Evolutionary conservation across 2,113 vertebrate species (phyloP).

Genomic region (Syngnathus floridae): DNA sequence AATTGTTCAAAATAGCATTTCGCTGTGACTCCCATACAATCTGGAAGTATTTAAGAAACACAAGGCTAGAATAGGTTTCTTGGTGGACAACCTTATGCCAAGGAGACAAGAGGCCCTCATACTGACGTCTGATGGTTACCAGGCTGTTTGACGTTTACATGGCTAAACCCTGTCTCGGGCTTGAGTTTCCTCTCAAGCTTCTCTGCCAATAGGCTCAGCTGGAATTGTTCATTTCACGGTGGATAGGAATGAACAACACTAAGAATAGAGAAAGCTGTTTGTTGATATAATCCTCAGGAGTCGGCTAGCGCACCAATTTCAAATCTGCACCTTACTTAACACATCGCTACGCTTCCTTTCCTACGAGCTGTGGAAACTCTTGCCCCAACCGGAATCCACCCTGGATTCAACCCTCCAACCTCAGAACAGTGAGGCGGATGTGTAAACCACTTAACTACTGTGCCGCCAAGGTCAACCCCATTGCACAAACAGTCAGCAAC

Average conservation of each 20-base stretch:
- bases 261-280: slow-evolving; percentile 19
- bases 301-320: slow-evolving; percentile 44
- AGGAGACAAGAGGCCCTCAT: slow-evolving; percentile 44
- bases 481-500: background rate
- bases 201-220: slow-evolving; percentile 55
- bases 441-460: too few relatives aligned
- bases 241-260: slow-evolving; percentile 49
- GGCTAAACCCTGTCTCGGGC: slow-evolving; percentile 53
- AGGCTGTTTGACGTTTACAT: slow-evolving; percentile 40
- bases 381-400: slow-evolving; percentile 19
- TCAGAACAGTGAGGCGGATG: background rate
- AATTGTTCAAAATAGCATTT: slow-evolving; percentile 34
- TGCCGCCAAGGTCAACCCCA: background rate
- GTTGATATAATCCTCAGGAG: slow-evolving; percentile 43
- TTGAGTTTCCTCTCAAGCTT: slow-evolving; percentile 51
- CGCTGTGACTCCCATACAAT: slow-evolving; percentile 43
- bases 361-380: slow-evolving; percentile 33
- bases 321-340: slow-evolving; percentile 42
- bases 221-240: slow-evolving; percentile 65
- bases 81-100: slow-evolving; percentile 45
- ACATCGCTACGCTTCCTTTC: too few relatives aligned
- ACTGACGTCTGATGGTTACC: slow-evolving; percentile 39
- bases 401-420: background rate
- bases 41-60: slow-evolving; percentile 61
- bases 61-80: slow-evolving; percentile 48